Evolutionary conservation across 2,113 vertebrate genomes (phyloP).

Genomic region (Edolisoma coerulescens): DNA sequence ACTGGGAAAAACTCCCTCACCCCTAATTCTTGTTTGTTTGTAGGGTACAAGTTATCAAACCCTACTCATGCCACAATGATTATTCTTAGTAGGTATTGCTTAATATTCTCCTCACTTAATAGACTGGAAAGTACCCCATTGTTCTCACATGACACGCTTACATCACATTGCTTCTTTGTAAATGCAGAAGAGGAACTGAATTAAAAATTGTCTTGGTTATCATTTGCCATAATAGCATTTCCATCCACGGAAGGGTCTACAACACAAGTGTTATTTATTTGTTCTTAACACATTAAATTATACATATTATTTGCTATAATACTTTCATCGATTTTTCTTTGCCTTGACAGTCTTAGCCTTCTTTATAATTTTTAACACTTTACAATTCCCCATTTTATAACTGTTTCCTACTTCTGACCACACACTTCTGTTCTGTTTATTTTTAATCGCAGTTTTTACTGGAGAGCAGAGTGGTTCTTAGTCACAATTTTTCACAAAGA

Average conservation of each 20-base stretch:
- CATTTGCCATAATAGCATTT: not conserved
- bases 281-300: too few relatives aligned
- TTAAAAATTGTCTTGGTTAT: not conserved
- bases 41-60: not conserved
- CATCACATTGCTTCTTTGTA: not conserved
- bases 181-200: conserved; percentile 16
- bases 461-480: not conserved
- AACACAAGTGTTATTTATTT: not conserved
- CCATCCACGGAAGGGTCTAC: not conserved
- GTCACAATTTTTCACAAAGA: not conserved
- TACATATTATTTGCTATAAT: not conserved
- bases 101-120: not conserved
- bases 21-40: not conserved
- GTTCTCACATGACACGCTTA: not conserved
- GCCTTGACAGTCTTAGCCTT: not conserved
- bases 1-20: not conserved
- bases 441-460: not conserved
- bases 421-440: not conserved
- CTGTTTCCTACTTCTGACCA: not conserved
- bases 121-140: not conserved
- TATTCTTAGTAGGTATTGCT: not conserved
- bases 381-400: not conserved
- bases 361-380: not conserved
- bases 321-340: not conserved
- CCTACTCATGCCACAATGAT: not conserved